Base-by-base conservation (phyloP, 2,113 vertebrate species). In the Tenrec ecaudatus region DNA sequence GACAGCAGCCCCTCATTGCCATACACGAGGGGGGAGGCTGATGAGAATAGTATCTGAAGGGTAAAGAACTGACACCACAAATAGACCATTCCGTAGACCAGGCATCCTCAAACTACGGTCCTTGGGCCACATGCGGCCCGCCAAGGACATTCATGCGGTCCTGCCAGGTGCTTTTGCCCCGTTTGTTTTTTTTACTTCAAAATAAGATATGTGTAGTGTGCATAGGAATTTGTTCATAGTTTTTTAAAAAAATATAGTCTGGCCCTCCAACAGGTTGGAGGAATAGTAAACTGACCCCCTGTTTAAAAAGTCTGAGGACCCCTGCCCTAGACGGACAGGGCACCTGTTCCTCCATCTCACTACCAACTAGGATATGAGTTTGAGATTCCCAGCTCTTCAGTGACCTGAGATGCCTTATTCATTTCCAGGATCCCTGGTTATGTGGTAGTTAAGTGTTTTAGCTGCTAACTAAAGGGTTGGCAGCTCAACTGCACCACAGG, bases 21-120 rank as follows among this genome's bases (percentile, higher is more conserved):
- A 93, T 80, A 57, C 95, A 89, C 94, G 17, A 77, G 23, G 22
- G 78, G 10, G 95, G 9, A 93, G 14, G 60, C 47, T 84, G 89
- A 83, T 53, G 47, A 53, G 47, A 53, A 53, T 53, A 10, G 47
- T 53, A 53, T 53, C 31, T 16, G 66, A 83, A 77, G 68, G 91
- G 19, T 81, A 80, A 82, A 80, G n/a, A 90, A 29, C 2, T 79
- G 29, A 29, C 90, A 92, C 40, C 43, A 89, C 53, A 91, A 62
- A 79, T 82, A 76, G 16, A 53, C 47, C 47, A 53, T 53, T 81
- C 82, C 19, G 14, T 84, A n/a, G 40, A 47, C 75, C n/a, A n/a
- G n/a, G n/a, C n/a, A n/a, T n/a, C n/a, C n/a, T n/a, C n/a, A n/a
- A n/a, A n/a, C n/a, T n/a, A n/a, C n/a, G n/a, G n/a, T n/a, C n/a